A percentile compares a stretch with the other conserved stretches of the same genome.
Conservation (phyloP, 2,888 invertebrate species). For the Helobdella robusta region DNA sequence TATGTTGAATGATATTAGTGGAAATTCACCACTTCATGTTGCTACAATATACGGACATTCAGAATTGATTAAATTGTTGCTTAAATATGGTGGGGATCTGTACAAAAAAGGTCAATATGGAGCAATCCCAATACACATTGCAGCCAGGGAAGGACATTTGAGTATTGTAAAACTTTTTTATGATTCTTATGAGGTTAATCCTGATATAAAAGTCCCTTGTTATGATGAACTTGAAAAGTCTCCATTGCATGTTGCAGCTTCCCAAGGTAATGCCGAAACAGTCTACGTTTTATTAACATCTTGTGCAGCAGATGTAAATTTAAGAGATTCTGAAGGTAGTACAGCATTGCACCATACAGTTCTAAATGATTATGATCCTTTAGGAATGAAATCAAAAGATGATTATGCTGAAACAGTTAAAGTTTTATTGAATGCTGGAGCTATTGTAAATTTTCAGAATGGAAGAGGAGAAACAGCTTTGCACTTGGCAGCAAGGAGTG, state of each 20-base stretch:
- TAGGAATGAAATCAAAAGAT: constrained; percentile 37
- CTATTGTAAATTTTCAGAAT: constrained; percentile 32
- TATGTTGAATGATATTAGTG: constrained; percentile 30
- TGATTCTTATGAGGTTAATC: constrained; percentile 30
- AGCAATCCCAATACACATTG: constrained; percentile 37
- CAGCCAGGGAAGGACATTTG: constrained; percentile 35
- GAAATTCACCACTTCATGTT: constrained; percentile 35
- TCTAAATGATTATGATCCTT: constrained; percentile 33
- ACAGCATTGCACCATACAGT: constrained; percentile 34
- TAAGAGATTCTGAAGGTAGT: constrained; percentile 35
- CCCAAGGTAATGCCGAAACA: constrained; percentile 34
- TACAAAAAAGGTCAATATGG: constrained; percentile 35
- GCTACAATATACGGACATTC: constrained; percentile 36
- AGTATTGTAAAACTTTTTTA: constrained; percentile 32
- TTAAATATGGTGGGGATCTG: constrained; percentile 34
- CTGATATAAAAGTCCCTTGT: constrained; percentile 35
- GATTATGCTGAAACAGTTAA: constrained; percentile 35
- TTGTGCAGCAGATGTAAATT: constrained; percentile 34
- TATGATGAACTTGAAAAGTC: constrained; percentile 35
- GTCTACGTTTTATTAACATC: constrained; percentile 30
- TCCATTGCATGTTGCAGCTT: constrained; percentile 35
- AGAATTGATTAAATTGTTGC: constrained; percentile 34
- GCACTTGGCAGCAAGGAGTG: constrained; percentile 36
- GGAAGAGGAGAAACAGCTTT: constrained; percentile 35
- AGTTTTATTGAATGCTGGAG: constrained; percentile 34